Evolutionary conservation across 2,797 vertebrate genomes (phyloP).

Genomic region (Cygnus olor): DNA sequence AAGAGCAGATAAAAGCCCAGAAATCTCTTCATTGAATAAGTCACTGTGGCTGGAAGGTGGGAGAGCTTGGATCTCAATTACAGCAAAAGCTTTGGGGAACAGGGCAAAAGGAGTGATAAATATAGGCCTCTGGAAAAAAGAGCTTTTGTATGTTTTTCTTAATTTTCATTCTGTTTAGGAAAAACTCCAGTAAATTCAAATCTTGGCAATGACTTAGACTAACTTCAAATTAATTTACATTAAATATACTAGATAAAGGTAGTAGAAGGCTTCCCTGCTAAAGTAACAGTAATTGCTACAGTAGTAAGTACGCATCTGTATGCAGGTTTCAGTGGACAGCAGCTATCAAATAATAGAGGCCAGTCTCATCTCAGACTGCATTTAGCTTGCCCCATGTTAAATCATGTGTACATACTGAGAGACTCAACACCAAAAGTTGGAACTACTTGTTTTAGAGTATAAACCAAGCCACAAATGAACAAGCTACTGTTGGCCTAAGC

Average conservation of each 20-base stretch:
- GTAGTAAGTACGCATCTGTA: neutral
- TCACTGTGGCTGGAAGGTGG: neutral
- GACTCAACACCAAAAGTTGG: neutral
- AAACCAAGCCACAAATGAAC: constrained; percentile 3
- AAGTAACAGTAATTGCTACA: neutral
- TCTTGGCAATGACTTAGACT: neutral
- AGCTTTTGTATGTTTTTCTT: neutral
- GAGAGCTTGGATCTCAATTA: neutral
- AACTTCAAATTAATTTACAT: constrained; percentile 3
- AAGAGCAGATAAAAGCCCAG: neutral
- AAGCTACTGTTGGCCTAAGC: neutral
- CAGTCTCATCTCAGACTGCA: neutral
- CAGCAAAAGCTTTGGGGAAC: neutral
- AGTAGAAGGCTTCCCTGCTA: neutral
- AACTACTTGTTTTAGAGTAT: neutral
- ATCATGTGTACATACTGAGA: neutral
- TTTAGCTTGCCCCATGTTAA: neutral
- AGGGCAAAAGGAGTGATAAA: neutral
- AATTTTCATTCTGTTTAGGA: constrained; percentile 13
- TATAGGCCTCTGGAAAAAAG: neutral
- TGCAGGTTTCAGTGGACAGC: neutral
- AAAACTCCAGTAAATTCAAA: neutral
- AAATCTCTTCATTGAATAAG: neutral
- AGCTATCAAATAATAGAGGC: neutral
- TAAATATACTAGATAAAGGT: neutral